Base-by-base conservation (phyloP, 2,113 vertebrate genomes). In the Coptodon bakossiorum region DNA sequence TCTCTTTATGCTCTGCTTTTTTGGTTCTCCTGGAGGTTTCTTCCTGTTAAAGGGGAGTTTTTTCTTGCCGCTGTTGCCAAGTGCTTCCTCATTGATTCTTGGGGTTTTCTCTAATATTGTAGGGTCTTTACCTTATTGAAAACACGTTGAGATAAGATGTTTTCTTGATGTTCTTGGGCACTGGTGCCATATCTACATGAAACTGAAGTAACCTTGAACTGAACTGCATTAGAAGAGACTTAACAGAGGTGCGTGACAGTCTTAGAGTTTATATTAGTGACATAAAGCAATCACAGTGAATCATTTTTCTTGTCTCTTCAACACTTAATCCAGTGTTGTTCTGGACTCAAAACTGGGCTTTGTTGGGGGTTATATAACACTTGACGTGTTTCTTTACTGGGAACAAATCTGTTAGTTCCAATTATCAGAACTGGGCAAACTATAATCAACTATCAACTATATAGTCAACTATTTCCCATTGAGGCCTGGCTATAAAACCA, bases 11-110 rank as follows among this genome's bases (percentile, higher is more conserved):
- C 1, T 73, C 5, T 48, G 1, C 1, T 27, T 3, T 76, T 45
- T 17, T 45, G 9, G 40, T 2, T 76, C 0, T 76, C 27, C 8
- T 17, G 22, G 40, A 7, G 40, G 40, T 45, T 40, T 29, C 9
- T 76, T 76, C 24, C 0, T 76, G 0, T 31, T 76, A 76, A 50
- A 48, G 27, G 9, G 17, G 24, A 0, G 71, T 12, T 76, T 45
- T 50, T 12, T 16, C 0, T 31, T 76, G 9, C 0, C 71, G 1
- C 71, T 31, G 9, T 76, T 45, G 1, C 24, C 40, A 7, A 76
- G 14, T 29, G 71, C 40, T 76, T 76, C 22, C 24, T 50, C 4
- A 0, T 50, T 19, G 71, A 38, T 66, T 5, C 6, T n/a, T 66
- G 24, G 9, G 24, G 24, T 16, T 71, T 43, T 76, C 43, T 76